Evolutionary conservation across 1,140 invertebrate genomes (phyloP), one percentile per base, ranked within the genome.

Genomic region (Papilio polyxenes): DNA sequence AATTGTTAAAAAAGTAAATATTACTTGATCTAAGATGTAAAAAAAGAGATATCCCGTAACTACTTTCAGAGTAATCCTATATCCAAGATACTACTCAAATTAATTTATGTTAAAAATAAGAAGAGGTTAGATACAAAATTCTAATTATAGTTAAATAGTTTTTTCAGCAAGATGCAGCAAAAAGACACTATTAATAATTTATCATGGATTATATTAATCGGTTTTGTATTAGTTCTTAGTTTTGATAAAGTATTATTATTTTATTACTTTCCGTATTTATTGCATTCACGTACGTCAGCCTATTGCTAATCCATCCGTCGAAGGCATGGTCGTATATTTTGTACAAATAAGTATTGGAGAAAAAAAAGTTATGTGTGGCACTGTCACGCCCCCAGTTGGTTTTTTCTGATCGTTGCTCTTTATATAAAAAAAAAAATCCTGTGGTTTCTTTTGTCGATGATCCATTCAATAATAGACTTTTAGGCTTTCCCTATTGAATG

Each of bases 171-270:
- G 20, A 8, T 9, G 31, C 62, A 65, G 23, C 10, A 31, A 65
- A 31, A 65, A 31, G 9, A 65, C 15, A 56, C 53, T 13, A 56
- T 65, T 31, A 23, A 13, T 69, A 69, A 31, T 4, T 69, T 72
- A 72, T 72, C 31, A 72, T 37, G 65, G 65, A 72, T 72, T 72
- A 72, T 13, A 40, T 72, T 72, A 72, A 72, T 72, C 65, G 65
- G 11, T 72, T 72, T 13, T 15, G 11, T 31, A 31, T 72, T 72
- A 23, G 31, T 5, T 72, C 5, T 72, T 72, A 65, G 7, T 78
- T 78, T 15, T 78, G 48, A 78, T 56, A 78, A 72, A 72, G 23
- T 59, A 9, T 13, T 13, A 69, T 72, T 80, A n/a, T 15, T 81
- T 81, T 81, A 81, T 75, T n/a, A 75, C 10, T 23, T 72, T 37